Evolutionary conservation across 1,140 invertebrate genomes (phyloP).

Genomic region (Glossosoma conforme): DNA sequence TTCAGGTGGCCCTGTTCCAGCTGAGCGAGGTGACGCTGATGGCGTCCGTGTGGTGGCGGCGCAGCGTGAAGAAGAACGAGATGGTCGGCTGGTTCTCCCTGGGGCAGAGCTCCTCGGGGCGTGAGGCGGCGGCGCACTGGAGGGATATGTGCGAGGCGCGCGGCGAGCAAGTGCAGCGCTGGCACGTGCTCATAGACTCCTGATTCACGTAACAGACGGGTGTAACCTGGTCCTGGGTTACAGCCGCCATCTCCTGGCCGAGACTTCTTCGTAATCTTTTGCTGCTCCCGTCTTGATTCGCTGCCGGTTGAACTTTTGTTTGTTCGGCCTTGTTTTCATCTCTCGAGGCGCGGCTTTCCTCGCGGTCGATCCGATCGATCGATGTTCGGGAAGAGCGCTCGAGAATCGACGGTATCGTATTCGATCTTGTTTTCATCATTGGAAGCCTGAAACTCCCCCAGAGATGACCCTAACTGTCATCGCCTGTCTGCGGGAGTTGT

Average conservation of each 20-base stretch:
- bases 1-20: constrained; percentile 88
- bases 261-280: constrained; percentile 26
- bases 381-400: no score
- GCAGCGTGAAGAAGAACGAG: constrained; percentile 89
- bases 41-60: constrained; percentile 88
- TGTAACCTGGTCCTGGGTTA: constrained; percentile 26
- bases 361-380: no score
- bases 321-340: constrained; percentile 10
- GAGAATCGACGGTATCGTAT: no score
- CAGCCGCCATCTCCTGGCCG: constrained; percentile 24
- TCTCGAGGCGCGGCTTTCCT: constrained; percentile 2
- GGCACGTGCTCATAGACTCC: constrained; percentile 49
- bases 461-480: no score
- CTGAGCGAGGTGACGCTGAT: constrained; percentile 92
- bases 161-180: constrained; percentile 48
- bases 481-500: no score
- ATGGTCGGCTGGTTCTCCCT: constrained; percentile 95
- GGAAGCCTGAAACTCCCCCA: no score
- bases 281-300: constrained; percentile 30
- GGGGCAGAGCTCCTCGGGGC: constrained; percentile 85
- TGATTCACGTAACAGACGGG: constrained; percentile 36
- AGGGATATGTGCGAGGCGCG: constrained; percentile 73
- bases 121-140: constrained; percentile 92
- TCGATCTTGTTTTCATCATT: no score
- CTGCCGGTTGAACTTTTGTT: constrained; percentile 20